A percentile compares a stretch with the other conserved stretches of the same genome.
Conservation (phyloP, 2,113 vertebrate genomes). For the Fukomys damarensis region DNA sequence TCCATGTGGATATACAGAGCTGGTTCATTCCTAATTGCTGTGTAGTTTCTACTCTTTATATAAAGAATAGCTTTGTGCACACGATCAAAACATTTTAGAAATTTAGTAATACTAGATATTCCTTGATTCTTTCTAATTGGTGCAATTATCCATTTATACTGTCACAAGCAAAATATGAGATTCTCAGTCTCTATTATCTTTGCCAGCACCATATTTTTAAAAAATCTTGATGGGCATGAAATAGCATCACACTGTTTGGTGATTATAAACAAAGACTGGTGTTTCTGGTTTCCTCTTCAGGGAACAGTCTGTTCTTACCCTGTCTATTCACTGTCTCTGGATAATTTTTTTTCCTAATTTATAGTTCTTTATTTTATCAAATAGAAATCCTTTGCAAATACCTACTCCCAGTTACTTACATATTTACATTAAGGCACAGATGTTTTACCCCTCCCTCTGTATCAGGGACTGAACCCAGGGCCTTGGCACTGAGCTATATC, state of each 20-base stretch:
- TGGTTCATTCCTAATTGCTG: background rate
- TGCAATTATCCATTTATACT: background rate
- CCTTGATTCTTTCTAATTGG: background rate
- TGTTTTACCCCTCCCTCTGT: background rate
- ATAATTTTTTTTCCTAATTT: background rate
- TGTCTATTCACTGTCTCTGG: background rate
- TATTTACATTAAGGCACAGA: conserved; percentile 1
- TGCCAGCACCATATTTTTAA: background rate
- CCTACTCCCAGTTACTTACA: background rate
- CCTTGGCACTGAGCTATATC: background rate
- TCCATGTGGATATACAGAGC: background rate
- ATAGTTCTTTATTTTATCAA: conserved; percentile 41
- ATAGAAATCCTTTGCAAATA: conserved; percentile 8
- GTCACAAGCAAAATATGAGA: background rate
- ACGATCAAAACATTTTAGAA: background rate
- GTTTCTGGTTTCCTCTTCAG: conserved; percentile 14
- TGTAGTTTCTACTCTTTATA: background rate
- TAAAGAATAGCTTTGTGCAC: background rate
- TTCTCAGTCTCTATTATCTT: background rate
- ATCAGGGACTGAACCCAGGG: background rate
- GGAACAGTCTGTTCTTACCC: background rate
- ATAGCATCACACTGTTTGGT: background rate
- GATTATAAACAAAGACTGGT: background rate
- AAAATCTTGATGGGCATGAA: background rate
- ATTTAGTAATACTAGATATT: background rate